A percentile compares a stretch with the other conserved stretches of the same genome.
Conservation (phyloP, 2,113 vertebrate species). For the Thermophis baileyi region DNA sequence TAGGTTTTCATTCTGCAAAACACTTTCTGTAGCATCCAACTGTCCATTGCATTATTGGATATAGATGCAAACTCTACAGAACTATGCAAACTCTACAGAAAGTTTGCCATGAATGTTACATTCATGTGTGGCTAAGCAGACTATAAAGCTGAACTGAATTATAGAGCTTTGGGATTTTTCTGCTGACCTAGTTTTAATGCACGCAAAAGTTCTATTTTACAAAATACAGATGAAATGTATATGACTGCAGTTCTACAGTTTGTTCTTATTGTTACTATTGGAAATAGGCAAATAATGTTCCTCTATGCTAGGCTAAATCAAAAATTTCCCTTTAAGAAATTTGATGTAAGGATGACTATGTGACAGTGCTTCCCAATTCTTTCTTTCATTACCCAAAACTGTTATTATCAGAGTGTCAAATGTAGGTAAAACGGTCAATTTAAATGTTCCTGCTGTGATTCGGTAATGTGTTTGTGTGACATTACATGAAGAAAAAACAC, state of each 20-base stretch:
- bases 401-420: not conserved
- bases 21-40: constrained; percentile 57
- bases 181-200: not conserved
- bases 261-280: not conserved
- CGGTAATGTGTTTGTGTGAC: not conserved
- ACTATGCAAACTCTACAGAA: constrained; percentile 20
- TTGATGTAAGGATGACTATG: not conserved
- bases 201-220: not conserved
- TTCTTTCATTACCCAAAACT: not conserved
- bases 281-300: not conserved
- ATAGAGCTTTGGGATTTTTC: not conserved
- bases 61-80: not conserved
- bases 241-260: not conserved
- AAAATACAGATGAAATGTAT: not conserved
- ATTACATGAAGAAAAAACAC: not conserved
- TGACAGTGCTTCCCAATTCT: no score
- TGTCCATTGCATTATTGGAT: constrained; percentile 26
- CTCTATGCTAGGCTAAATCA: not conserved
- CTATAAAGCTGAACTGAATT: constrained; percentile 36
- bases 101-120: constrained; percentile 38
- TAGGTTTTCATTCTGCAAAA: constrained; percentile 61
- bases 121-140: constrained; percentile 46
- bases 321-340: not conserved
- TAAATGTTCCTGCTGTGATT: not conserved
- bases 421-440: not conserved